Evolutionary conservation across 2,797 vertebrate species (phyloP), one percentile per base, ranked within the genome.

Genomic region (Myotis vivesi): DNA sequence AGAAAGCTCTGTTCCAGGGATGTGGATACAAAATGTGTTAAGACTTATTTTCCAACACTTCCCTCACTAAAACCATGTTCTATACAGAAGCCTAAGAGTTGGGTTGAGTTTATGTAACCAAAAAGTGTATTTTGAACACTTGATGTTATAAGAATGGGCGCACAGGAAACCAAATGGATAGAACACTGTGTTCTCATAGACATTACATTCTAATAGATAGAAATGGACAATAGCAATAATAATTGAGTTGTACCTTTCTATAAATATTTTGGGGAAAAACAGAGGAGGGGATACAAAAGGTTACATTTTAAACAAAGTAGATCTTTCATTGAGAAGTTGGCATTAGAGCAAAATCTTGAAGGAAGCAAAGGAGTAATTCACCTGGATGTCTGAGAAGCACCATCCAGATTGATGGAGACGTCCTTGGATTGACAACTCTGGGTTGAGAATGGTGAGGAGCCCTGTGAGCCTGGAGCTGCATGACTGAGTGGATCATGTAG

Each of bases 31-130:
- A 79, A 46, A 38, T 57, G 38, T 79, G 3, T 36, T 57, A 38
- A 57, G 25, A 91, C 11, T 91, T 85, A 33, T 75, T 91, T 80
- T 55, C 36, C 12, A 85, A 38, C 7, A 57, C 25, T 75, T 85
- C 57, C 10, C 46, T 69, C 33, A 49, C 57, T 59, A n/a, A 80
- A 38, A 76, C 59, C 19, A 81, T 19, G 22, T 81, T 68, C 73
- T 55, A 68, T 33, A 30, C 33, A 81, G 55, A 81, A 33, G 22
- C 28, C 36, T 33, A 76, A 79, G 92, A 83, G 28, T 22, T 64
- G 12, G 30, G 15, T 33, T 83, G 33, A 81, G 59, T 94, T 76
- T 88, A 71, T 49, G 15, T 38, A 66, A 77, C 20, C 23, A 89
- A 44, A 33, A 73, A 25, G n/a, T 69, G 2, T 57, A 89, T 46